These are phyloP conservation scores for Capromys pilorides DNA, from an alignment of 2,797 vertebrate genomes.

Conservation along the genomic window DNA sequence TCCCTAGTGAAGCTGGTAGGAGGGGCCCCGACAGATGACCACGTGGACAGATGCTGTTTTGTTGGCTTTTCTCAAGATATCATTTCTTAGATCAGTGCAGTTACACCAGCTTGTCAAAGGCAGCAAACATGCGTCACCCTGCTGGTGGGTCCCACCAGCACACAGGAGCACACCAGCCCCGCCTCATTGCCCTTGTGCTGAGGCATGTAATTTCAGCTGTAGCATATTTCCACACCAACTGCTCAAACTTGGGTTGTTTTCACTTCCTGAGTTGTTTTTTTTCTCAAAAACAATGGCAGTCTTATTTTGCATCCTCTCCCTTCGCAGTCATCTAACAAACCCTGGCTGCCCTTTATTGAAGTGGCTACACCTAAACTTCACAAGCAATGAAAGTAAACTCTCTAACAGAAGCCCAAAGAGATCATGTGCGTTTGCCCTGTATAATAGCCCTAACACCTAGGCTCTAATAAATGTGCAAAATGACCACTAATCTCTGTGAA, in stretches of 20 bases:
- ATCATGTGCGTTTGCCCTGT: neutral
- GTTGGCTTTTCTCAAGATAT: neutral
- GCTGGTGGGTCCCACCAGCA: neutral
- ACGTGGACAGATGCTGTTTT: neutral
- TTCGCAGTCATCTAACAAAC: neutral
- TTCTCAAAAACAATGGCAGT: conserved; percentile 51
- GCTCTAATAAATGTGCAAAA: neutral
- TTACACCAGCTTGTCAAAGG: neutral
- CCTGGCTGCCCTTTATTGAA: neutral
- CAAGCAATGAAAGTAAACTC: neutral
- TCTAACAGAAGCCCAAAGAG: neutral
- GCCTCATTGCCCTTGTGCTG: conserved; percentile 57
- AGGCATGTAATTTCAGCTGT: conserved; percentile 54
- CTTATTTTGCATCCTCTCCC: neutral
- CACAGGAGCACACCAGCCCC: conserved; percentile 59
- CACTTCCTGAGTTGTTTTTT: conserved; percentile 56
- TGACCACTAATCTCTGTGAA: neutral
- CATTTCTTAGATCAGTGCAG: conserved; percentile 36
- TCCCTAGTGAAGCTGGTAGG: neutral
- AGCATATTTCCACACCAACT: conserved; percentile 66
- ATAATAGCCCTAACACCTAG: neutral
- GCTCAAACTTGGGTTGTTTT: conserved; percentile 52
- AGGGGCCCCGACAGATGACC: neutral
- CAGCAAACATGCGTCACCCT: conserved; percentile 18
- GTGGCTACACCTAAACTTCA: conserved; percentile 10